These are phyloP conservation scores for Drosophila mimetica DNA, from an alignment of 2,888 invertebrate species.

Conservation along the genomic window DNA sequence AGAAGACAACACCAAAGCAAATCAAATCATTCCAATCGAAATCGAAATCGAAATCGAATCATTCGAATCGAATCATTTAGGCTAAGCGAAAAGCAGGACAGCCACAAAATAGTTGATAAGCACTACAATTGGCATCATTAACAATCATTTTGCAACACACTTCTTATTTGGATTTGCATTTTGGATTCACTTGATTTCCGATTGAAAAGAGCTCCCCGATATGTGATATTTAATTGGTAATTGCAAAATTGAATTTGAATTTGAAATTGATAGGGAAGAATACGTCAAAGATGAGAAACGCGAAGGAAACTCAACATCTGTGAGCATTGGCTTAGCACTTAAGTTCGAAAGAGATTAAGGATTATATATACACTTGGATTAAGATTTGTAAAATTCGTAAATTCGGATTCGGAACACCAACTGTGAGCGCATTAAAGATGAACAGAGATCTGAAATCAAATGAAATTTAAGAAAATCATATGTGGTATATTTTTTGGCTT, in stretches of 20 bases:
- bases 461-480: slow-evolving; percentile 59
- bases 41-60: no score
- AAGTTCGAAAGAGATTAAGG: slow-evolving; percentile 55
- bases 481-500: slow-evolving; percentile 70
- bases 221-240: slow-evolving; percentile 82
- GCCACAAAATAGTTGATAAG: slow-evolving; percentile 69
- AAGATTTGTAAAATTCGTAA: slow-evolving; percentile 36
- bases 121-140: slow-evolving; percentile 54
- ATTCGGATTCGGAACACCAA: slow-evolving; percentile 56
- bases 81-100: slow-evolving; percentile 47
- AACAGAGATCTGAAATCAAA: slow-evolving; percentile 55
- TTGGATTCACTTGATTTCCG: slow-evolving; percentile 63
- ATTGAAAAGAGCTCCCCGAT: slow-evolving; percentile 82
- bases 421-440: slow-evolving; percentile 67
- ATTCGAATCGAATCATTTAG: slow-evolving; percentile 29
- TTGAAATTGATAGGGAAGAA: slow-evolving; percentile 37
- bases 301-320: slow-evolving; percentile 75
- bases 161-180: slow-evolving; percentile 63
- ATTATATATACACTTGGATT: slow-evolving; percentile 44
- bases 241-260: slow-evolving; percentile 50
- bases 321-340: slow-evolving; percentile 76
- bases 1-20: slow-evolving; percentile 56
- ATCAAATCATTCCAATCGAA: slow-evolving; percentile 27
- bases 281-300: slow-evolving; percentile 18
- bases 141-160: slow-evolving; percentile 65